Evolutionary conservation across 2,797 vertebrate genomes (phyloP).

Genomic region (Pseudomugil tenellus): DNA sequence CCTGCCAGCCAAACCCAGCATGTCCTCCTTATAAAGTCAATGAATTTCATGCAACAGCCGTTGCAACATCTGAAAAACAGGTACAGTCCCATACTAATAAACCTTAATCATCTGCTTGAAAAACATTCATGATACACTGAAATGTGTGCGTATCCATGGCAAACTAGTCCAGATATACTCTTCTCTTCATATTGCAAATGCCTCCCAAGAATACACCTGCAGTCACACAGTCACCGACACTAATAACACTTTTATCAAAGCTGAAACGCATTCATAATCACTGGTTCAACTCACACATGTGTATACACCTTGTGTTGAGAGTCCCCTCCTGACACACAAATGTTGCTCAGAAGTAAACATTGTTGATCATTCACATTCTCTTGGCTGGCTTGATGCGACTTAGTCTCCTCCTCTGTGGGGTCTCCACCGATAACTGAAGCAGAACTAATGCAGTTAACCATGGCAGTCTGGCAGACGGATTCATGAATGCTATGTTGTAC

Average conservation of each 20-base stretch:
- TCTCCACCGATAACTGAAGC: constrained; percentile 67
- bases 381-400: constrained; percentile 47
- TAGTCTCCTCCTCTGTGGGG: constrained; percentile 62
- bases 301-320: not conserved
- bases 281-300: constrained; percentile 8
- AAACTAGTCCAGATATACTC: constrained; percentile 43
- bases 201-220: constrained; percentile 35
- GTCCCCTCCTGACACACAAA: constrained; percentile 11
- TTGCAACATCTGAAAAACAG: constrained; percentile 64
- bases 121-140: constrained; percentile 57
- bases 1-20: constrained; percentile 58
- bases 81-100: constrained; percentile 62
- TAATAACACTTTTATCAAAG: not conserved
- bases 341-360: constrained; percentile 40
- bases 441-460: constrained; percentile 71
- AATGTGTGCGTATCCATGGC: constrained; percentile 35
- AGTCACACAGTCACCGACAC: constrained; percentile 15
- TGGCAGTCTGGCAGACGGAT: constrained; percentile 64
- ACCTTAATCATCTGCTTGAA: constrained; percentile 65
- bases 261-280: not conserved
- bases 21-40: constrained; percentile 71
- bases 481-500: constrained; percentile 43
- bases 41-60: constrained; percentile 73
- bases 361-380: constrained; percentile 40
- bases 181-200: constrained; percentile 9